Conservation (phyloP, 2,797 vertebrate genomes). For the Masticophis lateralis region DNA sequence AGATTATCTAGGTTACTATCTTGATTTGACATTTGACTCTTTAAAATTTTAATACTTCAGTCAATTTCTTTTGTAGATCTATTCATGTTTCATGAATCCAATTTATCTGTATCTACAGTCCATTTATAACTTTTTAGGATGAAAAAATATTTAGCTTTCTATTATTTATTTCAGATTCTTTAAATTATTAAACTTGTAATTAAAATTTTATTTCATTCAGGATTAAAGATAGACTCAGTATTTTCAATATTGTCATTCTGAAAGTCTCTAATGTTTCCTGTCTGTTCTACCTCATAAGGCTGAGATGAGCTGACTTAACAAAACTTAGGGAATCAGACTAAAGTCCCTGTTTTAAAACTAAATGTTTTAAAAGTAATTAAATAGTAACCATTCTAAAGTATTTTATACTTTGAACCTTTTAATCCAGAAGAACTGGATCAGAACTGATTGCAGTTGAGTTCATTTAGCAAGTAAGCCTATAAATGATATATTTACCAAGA, state of each 20-base stretch:
- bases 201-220: neutral
- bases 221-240: neutral
- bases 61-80: neutral
- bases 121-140: neutral
- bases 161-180: neutral
- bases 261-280: neutral
- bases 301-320: neutral
- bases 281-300: neutral
- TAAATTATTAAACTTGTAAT: neutral
- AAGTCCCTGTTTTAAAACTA: neutral
- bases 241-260: neutral
- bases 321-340: neutral
- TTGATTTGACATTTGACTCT: neutral
- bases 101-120: neutral
- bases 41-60: neutral
- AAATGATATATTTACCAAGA: neutral
- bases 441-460: neutral
- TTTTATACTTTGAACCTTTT: neutral
- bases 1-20: neutral
- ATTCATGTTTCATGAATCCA: neutral
- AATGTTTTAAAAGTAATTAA: neutral
- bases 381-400: neutral
- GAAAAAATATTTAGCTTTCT: neutral
- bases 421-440: neutral
- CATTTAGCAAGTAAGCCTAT: neutral